Conservation (phyloP, 2,113 vertebrate species). For the Brachionichthys hirsutus region DNA sequence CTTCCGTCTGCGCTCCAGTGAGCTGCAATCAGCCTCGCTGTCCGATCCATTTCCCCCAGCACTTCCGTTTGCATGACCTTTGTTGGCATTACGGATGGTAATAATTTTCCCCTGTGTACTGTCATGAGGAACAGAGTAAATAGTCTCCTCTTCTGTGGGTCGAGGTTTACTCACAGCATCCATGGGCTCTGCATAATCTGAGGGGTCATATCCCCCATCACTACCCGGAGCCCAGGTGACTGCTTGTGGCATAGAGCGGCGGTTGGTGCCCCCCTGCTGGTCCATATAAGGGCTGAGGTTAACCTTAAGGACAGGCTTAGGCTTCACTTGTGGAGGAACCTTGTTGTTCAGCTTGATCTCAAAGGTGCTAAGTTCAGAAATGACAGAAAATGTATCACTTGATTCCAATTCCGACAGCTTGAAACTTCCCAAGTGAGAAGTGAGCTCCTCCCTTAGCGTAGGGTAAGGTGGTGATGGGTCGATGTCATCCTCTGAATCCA, state of each 20-base stretch:
- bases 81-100: slow-evolving; percentile 94
- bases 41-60: slow-evolving; percentile 92
- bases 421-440: slow-evolving; percentile 80
- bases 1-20: slow-evolving; percentile 86
- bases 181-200: slow-evolving; percentile 94
- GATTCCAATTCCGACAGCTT: slow-evolving; percentile 88
- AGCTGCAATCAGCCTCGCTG: slow-evolving; percentile 92
- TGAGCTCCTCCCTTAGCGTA: slow-evolving; percentile 81
- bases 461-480: slow-evolving; percentile 81
- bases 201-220: slow-evolving; percentile 89
- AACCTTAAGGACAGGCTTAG: slow-evolving; percentile 87
- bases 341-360: slow-evolving; percentile 93
- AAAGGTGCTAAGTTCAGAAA: slow-evolving; percentile 82
- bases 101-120: slow-evolving; percentile 98
- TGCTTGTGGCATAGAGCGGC: slow-evolving; percentile 83
- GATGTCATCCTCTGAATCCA: slow-evolving; percentile 90
- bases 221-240: slow-evolving; percentile 83
- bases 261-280: slow-evolving; percentile 73
- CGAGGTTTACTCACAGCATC: slow-evolving; percentile 91
- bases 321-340: slow-evolving; percentile 88
- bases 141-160: slow-evolving; percentile 90
- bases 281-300: slow-evolving; percentile 84
- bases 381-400: slow-evolving; percentile 82
- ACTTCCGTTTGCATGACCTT: slow-evolving; percentile 85
- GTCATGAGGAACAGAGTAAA: slow-evolving; percentile 95